These are phyloP conservation scores for Gymnocypris eckloni DNA, from an alignment of 2,797 vertebrate genomes.

Conservation along the genomic window DNA sequence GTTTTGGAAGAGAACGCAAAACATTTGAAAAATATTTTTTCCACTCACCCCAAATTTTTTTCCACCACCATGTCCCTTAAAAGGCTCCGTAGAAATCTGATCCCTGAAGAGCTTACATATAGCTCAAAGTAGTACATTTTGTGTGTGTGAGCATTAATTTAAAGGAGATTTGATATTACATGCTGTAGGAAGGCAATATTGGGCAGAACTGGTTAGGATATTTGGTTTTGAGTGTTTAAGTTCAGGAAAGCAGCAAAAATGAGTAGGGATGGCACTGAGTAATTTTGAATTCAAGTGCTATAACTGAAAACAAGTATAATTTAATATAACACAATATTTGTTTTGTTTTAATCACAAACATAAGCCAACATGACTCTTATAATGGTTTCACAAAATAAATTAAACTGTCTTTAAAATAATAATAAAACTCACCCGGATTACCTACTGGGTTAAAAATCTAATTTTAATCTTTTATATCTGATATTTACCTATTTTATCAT, in stretches of 20 bases:
- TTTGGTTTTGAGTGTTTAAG: not conserved
- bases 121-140: conserved; percentile 14
- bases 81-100: not conserved
- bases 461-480: not conserved
- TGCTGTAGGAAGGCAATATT: conserved; percentile 31
- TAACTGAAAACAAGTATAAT: not conserved
- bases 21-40: too few species aligned
- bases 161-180: conserved; percentile 2
- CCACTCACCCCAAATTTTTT: too few species aligned
- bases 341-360: not conserved
- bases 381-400: not conserved
- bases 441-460: not conserved
- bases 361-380: too few species aligned
- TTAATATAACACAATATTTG: not conserved
- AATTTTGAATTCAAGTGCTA: conserved; percentile 26
- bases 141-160: not conserved
- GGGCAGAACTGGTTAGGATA: conserved; percentile 19
- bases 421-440: not conserved
- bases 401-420: not conserved
- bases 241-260: not conserved
- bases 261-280: not conserved
- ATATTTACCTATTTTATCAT: not conserved
- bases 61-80: too few species aligned
- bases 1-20: too few species aligned
- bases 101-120: conserved; percentile 19